Conservation (phyloP, 2,113 vertebrate species). For the Aleadryas rufinucha region DNA sequence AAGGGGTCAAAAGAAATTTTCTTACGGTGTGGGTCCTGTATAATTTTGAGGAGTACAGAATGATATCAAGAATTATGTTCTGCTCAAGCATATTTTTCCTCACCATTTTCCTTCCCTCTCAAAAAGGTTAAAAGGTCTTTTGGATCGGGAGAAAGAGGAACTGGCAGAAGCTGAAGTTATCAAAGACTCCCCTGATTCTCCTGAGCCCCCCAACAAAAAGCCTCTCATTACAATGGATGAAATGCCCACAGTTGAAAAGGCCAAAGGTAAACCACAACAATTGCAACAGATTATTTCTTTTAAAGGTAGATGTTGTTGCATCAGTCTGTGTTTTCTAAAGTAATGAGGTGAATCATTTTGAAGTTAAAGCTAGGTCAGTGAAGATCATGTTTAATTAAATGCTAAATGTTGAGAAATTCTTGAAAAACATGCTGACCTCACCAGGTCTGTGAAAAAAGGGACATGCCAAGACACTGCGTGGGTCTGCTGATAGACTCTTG, state of each 20-base stretch:
- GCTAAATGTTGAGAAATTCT: background rate
- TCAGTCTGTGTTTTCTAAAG: background rate
- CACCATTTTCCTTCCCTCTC: background rate
- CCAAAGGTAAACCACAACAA: conserved; percentile 82
- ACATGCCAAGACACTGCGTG: background rate
- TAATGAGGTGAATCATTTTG: background rate
- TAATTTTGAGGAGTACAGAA: background rate
- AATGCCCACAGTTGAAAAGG: conserved; percentile 82
- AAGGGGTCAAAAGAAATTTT: background rate
- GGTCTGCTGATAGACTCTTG: background rate
- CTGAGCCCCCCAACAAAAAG: conserved; percentile 95
- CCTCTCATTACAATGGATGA: conserved; percentile 87
- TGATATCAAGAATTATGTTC: background rate
- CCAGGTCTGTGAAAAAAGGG: background rate
- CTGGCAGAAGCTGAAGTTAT: conserved; percentile 89
- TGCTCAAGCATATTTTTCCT: background rate
- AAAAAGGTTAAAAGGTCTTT: conserved; percentile 83
- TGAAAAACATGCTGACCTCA: background rate
- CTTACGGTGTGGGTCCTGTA: fast-evolving
- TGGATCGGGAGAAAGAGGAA: conserved; percentile 91
- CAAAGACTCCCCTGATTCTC: conserved; percentile 97
- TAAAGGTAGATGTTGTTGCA: background rate
- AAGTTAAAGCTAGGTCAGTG: background rate
- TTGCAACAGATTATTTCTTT: background rate
- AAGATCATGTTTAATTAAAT: background rate